These are phyloP conservation scores for Yponomeuta plumbellus DNA, from an alignment of 2,888 invertebrate species.

Conservation along the genomic window DNA sequence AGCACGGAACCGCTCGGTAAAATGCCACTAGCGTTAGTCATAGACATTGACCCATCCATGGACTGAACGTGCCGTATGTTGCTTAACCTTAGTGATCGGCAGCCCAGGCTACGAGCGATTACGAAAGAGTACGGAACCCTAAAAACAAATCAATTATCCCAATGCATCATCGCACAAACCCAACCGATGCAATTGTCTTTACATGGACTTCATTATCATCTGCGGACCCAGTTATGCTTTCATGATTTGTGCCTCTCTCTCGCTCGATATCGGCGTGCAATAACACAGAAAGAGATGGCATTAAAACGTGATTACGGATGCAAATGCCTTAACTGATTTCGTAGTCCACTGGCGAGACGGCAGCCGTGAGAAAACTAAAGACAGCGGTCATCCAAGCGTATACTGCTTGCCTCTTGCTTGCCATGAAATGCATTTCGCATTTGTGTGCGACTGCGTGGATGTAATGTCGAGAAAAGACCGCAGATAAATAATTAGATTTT, in stretches of 20 bases:
- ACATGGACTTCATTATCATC: slow-evolving; percentile 23
- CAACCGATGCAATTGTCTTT: neutral
- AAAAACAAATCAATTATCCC: neutral
- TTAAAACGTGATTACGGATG: slow-evolving; percentile 44
- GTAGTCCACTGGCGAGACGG: slow-evolving; percentile 46
- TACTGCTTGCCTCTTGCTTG: too few relatives aligned
- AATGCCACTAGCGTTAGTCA: too few relatives aligned
- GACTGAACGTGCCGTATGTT: too few relatives aligned
- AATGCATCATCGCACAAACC: neutral
- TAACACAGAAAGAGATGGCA: slow-evolving; percentile 30
- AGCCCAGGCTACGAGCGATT: too few relatives aligned
- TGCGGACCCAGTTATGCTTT: slow-evolving; percentile 37
- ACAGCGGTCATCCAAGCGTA: neutral
- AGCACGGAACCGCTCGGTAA: too few relatives aligned
- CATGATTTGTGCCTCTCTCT: slow-evolving; percentile 35
- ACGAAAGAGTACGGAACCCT: too few relatives aligned
- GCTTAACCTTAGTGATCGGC: too few relatives aligned
- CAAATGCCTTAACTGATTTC: slow-evolving; percentile 54
- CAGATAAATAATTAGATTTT: too few relatives aligned
- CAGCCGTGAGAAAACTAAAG: slow-evolving; percentile 51
- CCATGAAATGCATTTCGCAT: neutral
- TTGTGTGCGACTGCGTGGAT: neutral
- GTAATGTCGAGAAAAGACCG: neutral
- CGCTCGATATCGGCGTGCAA: slow-evolving; percentile 29
- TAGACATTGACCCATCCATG: too few relatives aligned